Conservation (phyloP, 2,113 vertebrate species). For the Notothenia rossii region DNA sequence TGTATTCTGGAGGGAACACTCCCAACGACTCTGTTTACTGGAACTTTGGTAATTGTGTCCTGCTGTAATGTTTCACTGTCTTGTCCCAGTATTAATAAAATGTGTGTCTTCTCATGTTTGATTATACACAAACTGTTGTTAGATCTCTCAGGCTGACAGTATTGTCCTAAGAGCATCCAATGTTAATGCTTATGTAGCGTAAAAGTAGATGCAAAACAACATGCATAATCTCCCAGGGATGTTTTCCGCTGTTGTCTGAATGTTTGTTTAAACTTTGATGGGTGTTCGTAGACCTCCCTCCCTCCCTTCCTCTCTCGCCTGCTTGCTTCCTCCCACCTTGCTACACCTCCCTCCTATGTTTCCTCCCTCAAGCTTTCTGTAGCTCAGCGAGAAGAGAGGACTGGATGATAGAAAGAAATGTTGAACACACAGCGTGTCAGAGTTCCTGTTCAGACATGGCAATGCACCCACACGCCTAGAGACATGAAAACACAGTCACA, state of each 20-base stretch:
- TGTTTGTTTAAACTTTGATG: conserved; percentile 64
- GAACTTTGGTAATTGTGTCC: background rate
- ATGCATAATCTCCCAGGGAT: conserved; percentile 24
- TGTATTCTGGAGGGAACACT: background rate
- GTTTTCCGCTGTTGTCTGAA: conserved; percentile 43
- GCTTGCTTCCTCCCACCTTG: conserved; percentile 53
- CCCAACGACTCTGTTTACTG: background rate
- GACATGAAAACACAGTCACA: conserved; percentile 32
- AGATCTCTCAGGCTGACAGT: conserved; percentile 2
- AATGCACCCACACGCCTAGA: conserved; percentile 66
- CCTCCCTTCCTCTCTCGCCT: conserved; percentile 46
- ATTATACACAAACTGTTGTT: conserved; percentile 4
- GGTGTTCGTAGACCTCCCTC: conserved; percentile 36
- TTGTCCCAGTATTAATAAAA: background rate
- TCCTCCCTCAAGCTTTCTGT: conserved; percentile 66
- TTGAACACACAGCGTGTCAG: conserved; percentile 57
- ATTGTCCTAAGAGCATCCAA: background rate
- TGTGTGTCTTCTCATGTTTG: background rate
- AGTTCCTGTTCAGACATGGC: conserved; percentile 67
- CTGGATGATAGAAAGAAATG: conserved; percentile 43
- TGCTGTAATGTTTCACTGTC: background rate
- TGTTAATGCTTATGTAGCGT: conserved; percentile 11
- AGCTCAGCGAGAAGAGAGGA: conserved; percentile 48
- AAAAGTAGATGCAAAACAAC: conserved; percentile 33
- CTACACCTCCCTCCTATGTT: conserved; percentile 54